Base-by-base conservation (phyloP, 2,797 vertebrate species). In the Neostethus bicornis region DNA sequence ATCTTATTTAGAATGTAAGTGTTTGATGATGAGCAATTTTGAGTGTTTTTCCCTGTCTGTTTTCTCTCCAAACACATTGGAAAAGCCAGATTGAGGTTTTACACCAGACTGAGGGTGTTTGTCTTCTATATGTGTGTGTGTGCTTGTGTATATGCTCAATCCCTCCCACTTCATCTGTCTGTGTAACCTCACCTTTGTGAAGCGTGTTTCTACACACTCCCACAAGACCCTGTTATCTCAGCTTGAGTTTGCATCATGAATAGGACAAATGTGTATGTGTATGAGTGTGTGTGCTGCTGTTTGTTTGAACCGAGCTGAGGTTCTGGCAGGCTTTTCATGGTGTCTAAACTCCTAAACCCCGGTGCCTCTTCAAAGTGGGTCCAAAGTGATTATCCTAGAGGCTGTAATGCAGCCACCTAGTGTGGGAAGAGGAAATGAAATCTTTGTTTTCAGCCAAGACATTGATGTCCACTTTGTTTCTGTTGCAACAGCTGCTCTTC, bases 181-280 rank as follows among this genome's bases (percentile, higher is more conserved):
- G 14, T 61, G 51, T 64, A 77, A 69, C 75, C 73, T 80, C 71
- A 77, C 78, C 72, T 86, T 79, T 79, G 74, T 66, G 28, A 47
- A 66, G 58, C 66, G n/a, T 75, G 63, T 75, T 68, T 72, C 61
- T 47, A 70, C 80, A 79, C 39, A 70, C 80, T 79, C 81, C 80
- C 76, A 82, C 79, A 52, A 77, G 48, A 70, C 71, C 49, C 66
- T 65, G 72, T 80, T 79, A 77, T 82, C 76, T 77, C 63, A 48
- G 74, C 73, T 79, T 50, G n/a, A 19, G 72, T 87, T 89, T 85
- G 81, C 85, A 84, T 87, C 83, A 86, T 78, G 59, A 70, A 78
- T 65, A 52, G 75, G 65, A 79, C 55, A 61, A 72, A 75, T 69
- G 49, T 38, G 10, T 2, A 4, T 58, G 10, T 14, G 35, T 55